Evolutionary conservation across 1,140 invertebrate genomes (phyloP).

Genomic region (Probaryconus sp.): DNA sequence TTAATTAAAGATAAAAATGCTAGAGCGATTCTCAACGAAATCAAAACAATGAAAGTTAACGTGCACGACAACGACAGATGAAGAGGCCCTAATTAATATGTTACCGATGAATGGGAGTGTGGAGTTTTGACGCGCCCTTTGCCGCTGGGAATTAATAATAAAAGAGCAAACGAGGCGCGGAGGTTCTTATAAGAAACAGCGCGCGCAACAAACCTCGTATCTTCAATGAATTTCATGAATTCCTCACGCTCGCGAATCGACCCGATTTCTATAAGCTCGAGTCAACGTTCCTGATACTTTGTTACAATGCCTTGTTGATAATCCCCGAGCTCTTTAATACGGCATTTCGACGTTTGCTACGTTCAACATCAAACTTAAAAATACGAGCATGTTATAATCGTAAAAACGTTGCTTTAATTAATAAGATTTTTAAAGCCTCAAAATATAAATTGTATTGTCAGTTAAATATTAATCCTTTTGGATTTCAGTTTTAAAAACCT

Average conservation of each 20-base stretch:
- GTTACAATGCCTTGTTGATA: background rate
- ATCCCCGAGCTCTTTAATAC: no score
- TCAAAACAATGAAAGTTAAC: background rate
- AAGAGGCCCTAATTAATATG: constrained; percentile 18
- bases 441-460: no score
- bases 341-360: no score
- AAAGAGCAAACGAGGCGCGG: background rate
- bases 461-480: no score
- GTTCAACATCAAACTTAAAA: no score
- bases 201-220: constrained; percentile 12
- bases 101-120: constrained; percentile 1
- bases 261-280: background rate
- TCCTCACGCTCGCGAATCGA: constrained; percentile 4
- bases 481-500: no score
- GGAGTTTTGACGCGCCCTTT: background rate
- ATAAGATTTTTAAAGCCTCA: no score
- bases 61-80: background rate
- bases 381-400: no score
- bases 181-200: background rate
- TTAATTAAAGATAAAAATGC: constrained; percentile 2
- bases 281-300: constrained; percentile 5
- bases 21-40: background rate
- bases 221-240: constrained; percentile 27
- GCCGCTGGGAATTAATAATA: constrained; percentile 8
- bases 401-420: no score